These are phyloP conservation scores for Calliphora vomitoria DNA, from an alignment of 2,888 invertebrate genomes.

Conservation along the genomic window DNA sequence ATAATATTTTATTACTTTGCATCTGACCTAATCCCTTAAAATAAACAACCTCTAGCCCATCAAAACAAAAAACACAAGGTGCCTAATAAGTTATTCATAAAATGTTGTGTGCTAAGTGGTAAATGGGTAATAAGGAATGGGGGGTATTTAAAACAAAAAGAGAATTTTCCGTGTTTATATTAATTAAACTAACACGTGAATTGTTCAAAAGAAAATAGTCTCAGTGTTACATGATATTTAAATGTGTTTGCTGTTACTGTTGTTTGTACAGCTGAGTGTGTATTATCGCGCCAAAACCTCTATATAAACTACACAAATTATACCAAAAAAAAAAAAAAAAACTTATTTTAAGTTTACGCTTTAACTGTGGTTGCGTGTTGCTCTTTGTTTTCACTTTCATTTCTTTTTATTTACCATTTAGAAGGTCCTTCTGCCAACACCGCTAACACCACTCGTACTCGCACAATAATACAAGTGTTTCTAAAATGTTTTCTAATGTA, in stretches of 20 bases:
- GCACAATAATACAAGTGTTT: constrained; percentile 15
- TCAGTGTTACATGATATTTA: constrained; percentile 26
- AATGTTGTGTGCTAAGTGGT: background rate
- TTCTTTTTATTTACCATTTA: constrained; percentile 18
- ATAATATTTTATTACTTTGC: background rate
- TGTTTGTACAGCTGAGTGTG: constrained; percentile 5
- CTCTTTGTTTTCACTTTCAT: constrained; percentile 13
- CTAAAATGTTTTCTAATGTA: constrained; percentile 31
- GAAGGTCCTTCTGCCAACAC: constrained; percentile 43
- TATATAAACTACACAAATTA: background rate
- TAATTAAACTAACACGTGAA: constrained; percentile 62
- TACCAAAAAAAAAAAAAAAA: background rate
- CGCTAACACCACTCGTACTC: background rate
- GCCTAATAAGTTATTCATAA: constrained; percentile 44
- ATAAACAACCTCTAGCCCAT: background rate
- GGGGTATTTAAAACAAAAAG: constrained; percentile 2
- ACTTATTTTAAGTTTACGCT: constrained; percentile 42
- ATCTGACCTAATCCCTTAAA: background rate
- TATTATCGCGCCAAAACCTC: constrained; percentile 59
- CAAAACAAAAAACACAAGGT: background rate
- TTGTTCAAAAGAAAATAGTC: constrained; percentile 18
- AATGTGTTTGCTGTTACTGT: background rate
- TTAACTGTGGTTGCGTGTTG: constrained; percentile 55
- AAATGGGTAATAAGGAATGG: background rate
- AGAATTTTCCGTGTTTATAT: constrained; percentile 58